Conservation (phyloP, 2,888 invertebrate species). For the Lepidonotus clava region DNA sequence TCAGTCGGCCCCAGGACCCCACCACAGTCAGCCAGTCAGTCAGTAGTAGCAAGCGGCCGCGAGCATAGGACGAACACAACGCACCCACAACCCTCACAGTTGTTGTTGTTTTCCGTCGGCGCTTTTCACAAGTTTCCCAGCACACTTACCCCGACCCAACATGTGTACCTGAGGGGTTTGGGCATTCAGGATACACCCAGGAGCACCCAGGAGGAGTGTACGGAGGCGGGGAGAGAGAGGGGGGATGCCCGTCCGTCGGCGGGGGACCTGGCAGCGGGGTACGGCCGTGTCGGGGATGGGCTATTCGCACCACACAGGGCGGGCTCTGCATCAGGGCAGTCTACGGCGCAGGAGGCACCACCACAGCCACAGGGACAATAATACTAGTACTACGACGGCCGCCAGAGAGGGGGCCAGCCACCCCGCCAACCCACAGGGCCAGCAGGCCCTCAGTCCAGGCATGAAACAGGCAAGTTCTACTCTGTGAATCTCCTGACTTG, state of each 20-base stretch:
- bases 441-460: too few relatives aligned
- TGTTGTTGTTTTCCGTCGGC: too few relatives aligned
- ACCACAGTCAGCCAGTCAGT: neutral
- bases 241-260: constrained; percentile 30
- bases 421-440: too few relatives aligned
- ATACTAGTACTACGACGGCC: neutral
- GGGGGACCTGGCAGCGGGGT: constrained; percentile 33
- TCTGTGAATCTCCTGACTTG: too few relatives aligned
- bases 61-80: neutral
- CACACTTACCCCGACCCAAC: too few relatives aligned
- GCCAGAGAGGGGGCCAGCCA: too few relatives aligned
- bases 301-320: neutral
- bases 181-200: too few relatives aligned
- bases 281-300: constrained; percentile 1
- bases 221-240: too few relatives aligned
- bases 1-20: neutral
- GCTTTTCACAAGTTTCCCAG: too few relatives aligned
- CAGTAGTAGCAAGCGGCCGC: neutral
- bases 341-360: neutral
- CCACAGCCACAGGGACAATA: constrained; percentile 11
- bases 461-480: too few relatives aligned
- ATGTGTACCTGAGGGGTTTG: too few relatives aligned
- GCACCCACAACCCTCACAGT: neutral
- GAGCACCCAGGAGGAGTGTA: too few relatives aligned
- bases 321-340: neutral